Evolutionary conservation across 2,797 vertebrate species (phyloP), one percentile per base, ranked within the genome.

Genomic region (Lithobates pipiens): DNA sequence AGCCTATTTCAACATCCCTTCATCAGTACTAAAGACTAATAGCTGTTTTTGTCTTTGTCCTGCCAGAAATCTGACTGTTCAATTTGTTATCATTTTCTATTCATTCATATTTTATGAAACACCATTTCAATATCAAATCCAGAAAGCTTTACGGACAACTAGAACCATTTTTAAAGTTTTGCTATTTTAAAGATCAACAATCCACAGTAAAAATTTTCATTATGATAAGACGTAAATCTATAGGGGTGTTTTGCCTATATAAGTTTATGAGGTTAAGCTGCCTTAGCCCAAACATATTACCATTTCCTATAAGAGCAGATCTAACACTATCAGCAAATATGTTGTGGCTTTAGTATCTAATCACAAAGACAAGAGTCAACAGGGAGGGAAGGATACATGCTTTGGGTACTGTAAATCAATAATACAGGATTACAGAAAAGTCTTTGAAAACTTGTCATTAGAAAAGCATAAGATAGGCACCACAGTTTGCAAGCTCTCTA

Each of bases 391-490:
- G 88, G 10, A 61, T 27, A 88, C 85, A 72, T 13, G 16, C 2
- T 82, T 81, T 46, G 15, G 78, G 32, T 10, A 78, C 68, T 83
- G 70, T 16, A 86, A 81, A 34, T 5, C 68, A 36, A 76, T 84
- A 84, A 79, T 23, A 7, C 0, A 76, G 42, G 81, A 78, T 68
- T 75, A 54, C 29, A 76, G 84, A 87, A 85, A 89, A 89, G 61
- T 0, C 44, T 63, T 88, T 82, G 74, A 85, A 88, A 88, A 25
- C 88, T 85, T 88, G 18, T 25, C 82, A 80, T 82, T 54, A 86
- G 29, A 76, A 85, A 88, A 42, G 18, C 15, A 15, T 68, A 77
- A 75, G 74, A 57, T 8, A 57, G 3, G 74, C 4, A 36, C 84
- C n/a, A 87, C 80, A 42, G 2, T 85, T 34, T 83, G 27, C 39